Conservation (phyloP, 2,797 vertebrate species). For the Siniperca obscura region DNA sequence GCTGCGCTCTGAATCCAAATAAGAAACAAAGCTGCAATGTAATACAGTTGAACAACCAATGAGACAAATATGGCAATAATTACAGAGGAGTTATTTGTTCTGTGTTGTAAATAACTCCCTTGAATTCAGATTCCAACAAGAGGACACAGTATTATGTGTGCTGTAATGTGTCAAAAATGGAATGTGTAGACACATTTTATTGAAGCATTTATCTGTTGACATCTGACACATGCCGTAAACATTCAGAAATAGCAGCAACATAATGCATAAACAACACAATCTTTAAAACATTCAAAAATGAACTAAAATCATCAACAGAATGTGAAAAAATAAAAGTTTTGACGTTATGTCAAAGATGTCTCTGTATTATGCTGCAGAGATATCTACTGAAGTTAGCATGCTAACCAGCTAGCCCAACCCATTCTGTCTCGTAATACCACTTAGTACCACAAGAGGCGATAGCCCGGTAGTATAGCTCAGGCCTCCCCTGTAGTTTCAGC, state of each 20-base stretch:
- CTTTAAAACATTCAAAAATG: not conserved
- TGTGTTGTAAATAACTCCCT: slow-evolving; percentile 24
- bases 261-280: slow-evolving; percentile 33
- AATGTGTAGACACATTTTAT: slow-evolving; percentile 18
- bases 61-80: not conserved
- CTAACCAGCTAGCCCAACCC: no score
- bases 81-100: slow-evolving; percentile 13
- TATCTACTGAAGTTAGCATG: no score
- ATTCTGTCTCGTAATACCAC: no score
- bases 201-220: slow-evolving; percentile 24
- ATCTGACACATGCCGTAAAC: slow-evolving; percentile 37
- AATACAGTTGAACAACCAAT: slow-evolving; percentile 1
- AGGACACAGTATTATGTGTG: not conserved
- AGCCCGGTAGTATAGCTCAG: no score
- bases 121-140: not conserved
- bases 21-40: not conserved
- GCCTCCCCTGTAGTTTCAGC: no score
- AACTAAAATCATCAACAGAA: no score
- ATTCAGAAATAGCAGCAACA: slow-evolving; percentile 18
- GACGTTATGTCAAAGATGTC: no score
- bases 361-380: no score
- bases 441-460: no score
- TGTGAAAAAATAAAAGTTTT: no score
- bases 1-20: slow-evolving; percentile 11
- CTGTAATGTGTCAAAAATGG: slow-evolving; percentile 5